Evolutionary conservation across 2,797 vertebrate genomes (phyloP), one percentile per base, ranked within the genome.

Genomic region (Cynodonichthys magdalenae): DNA sequence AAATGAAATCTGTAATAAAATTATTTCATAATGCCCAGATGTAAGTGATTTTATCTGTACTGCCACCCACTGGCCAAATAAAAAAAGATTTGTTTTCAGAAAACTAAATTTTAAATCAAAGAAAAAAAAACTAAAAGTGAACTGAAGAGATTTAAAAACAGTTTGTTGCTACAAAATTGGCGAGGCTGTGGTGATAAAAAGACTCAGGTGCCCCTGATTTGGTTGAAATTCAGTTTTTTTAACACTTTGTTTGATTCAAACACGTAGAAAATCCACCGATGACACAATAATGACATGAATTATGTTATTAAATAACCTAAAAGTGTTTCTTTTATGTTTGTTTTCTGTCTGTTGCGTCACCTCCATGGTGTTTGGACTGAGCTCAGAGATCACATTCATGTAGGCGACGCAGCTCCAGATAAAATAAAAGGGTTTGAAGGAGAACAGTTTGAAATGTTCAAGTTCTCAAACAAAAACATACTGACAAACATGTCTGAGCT

Each of bases 141-240:
- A 24, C 24, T 24, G 24, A 24, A 24, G 24, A 24, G 24, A 2
- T 24, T 24, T 24, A 28, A 55, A 27, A 0, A 3, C 63, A 8
- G 0, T 60, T 42, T 0, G 36, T n/a, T 39, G 34, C 24, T 41
- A 11, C 31, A 29, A 6, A 31, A 20, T 9, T n/a, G 15, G 15
- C 2, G 34, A 10, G 28, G n/a, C 51, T 27, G 34, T 20, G 54
- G 12, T 20, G 17, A 9, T 34, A 63, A 46, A 24, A 27, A 60
- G 65, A 57, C 15, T 8, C 0, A 44, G 50, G 31, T 39, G 31
- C n/a, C 2, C 9, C 53, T 56, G 50, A 74, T 11, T 41, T 59
- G 66, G 59, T 73, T 71, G 20, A 64, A 49, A 75, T 74, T 67
- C 56, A 75, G 36, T 3, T 24, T 24, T n/a, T 24, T 24, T 3